These are phyloP conservation scores for Sesamia inferens DNA, from an alignment of 2,888 invertebrate species.

Conservation along the genomic window DNA sequence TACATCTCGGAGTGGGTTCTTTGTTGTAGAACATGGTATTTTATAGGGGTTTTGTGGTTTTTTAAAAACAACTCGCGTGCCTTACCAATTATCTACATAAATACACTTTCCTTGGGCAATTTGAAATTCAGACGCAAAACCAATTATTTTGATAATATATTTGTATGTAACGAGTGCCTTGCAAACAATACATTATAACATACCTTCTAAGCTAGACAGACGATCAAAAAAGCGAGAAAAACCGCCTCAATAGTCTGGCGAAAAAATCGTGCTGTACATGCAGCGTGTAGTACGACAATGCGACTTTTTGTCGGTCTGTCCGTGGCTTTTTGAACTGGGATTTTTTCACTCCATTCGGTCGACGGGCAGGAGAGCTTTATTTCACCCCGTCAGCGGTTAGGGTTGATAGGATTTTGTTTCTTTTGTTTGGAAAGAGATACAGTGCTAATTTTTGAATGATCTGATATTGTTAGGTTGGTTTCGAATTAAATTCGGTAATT, in stretches of 20 bases:
- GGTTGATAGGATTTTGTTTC: constrained; percentile 71
- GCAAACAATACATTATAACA: constrained; percentile 18
- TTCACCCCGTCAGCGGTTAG: constrained; percentile 79
- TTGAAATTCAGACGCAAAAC: background rate
- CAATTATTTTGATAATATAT: background rate
- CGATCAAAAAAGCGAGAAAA: constrained; percentile 55
- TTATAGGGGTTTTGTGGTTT: background rate
- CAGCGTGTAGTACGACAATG: constrained; percentile 74
- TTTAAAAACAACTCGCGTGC: background rate
- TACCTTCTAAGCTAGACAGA: constrained; percentile 53
- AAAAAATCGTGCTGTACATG: constrained; percentile 73
- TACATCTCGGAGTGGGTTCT: constrained; percentile 72
- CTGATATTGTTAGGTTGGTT: background rate
- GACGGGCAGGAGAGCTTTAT: constrained; percentile 77
- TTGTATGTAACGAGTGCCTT: no score
- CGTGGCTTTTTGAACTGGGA: constrained; percentile 88
- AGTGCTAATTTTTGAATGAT: constrained; percentile 30
- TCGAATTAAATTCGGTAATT: background rate
- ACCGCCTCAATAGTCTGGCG: constrained; percentile 66
- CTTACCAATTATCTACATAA: background rate
- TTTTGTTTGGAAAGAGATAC: constrained; percentile 9
- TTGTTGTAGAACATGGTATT: constrained; percentile 37
- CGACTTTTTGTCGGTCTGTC: constrained; percentile 78
- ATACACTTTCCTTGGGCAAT: background rate
- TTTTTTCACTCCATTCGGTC: constrained; percentile 87